These are phyloP conservation scores for Tetrao urogallus DNA, from an alignment of 2,113 vertebrate species.

Conservation along the genomic window DNA sequence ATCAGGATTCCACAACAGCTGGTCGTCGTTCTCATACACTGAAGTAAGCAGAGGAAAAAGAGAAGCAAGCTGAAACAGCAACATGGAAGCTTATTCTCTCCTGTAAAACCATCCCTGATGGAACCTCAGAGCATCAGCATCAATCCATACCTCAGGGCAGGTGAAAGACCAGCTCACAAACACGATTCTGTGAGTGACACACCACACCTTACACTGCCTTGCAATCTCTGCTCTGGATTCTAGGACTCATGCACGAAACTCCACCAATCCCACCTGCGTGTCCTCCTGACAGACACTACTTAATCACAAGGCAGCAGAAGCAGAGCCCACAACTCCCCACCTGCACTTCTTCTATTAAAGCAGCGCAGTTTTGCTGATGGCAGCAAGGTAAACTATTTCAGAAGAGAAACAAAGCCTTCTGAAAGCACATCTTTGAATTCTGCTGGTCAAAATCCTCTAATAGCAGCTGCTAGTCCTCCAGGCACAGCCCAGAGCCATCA, in stretches of 20 bases:
- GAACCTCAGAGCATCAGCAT: neutral
- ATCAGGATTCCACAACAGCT: conserved; percentile 96
- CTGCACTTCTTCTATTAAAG: no score
- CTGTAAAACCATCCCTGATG: no score
- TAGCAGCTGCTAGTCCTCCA: neutral
- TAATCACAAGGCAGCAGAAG: neutral
- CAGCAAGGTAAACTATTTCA: neutral
- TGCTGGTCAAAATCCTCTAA: neutral
- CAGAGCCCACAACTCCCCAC: neutral
- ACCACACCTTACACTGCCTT: no score
- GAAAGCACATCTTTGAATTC: neutral
- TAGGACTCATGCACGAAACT: neutral
- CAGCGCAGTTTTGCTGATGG: neutral
- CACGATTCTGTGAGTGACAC: neutral
- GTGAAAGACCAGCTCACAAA: accelerated
- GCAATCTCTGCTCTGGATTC: neutral
- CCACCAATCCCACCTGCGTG: neutral
- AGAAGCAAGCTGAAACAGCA: neutral
- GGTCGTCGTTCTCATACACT: conserved; percentile 98
- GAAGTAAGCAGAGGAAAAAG: neutral
- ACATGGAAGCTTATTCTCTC: neutral
- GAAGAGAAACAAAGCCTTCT: neutral
- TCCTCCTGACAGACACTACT: neutral
- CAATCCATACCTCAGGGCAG: neutral
- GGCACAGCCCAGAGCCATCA: neutral